Conservation (phyloP, 2,888 invertebrate genomes). For the Spilarctia lutea region DNA sequence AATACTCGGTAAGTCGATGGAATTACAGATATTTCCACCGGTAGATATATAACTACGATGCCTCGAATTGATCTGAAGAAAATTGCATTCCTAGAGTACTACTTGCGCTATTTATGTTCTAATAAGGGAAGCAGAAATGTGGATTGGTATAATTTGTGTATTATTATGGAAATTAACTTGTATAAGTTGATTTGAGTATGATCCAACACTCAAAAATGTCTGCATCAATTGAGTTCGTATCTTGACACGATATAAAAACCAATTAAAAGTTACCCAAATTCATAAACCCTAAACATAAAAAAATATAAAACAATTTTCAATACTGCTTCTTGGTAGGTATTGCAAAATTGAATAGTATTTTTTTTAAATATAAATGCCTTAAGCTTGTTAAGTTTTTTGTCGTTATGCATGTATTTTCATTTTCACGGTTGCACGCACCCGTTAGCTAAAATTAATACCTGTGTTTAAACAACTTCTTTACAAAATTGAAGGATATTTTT, state of each 20-base stretch:
- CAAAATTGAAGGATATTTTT: neutral
- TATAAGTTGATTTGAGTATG: too few species aligned
- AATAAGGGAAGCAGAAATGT: constrained; percentile 27
- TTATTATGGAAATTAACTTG: too few species aligned
- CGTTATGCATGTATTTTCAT: neutral
- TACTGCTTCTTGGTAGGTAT: too few species aligned
- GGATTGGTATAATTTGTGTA: neutral
- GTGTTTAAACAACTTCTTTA: neutral
- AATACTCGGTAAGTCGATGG: constrained; percentile 17
- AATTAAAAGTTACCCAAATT: too few species aligned
- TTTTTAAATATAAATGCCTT: too few species aligned
- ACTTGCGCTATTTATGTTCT: constrained; percentile 24
- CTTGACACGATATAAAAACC: too few species aligned
- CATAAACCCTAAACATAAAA: too few species aligned
- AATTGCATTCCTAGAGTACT: constrained; percentile 42
- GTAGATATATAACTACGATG: constrained; percentile 43
- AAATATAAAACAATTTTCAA: too few species aligned
- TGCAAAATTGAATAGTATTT: too few species aligned
- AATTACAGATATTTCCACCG: constrained; percentile 40
- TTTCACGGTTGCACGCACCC: neutral
- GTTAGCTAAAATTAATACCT: neutral
- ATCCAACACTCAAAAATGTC: too few species aligned
- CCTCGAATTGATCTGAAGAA: constrained; percentile 45
- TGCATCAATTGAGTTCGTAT: too few species aligned
- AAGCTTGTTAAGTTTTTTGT: neutral